Base-by-base conservation (phyloP, 2,797 vertebrate species). In the Miichthys miiuy region DNA sequence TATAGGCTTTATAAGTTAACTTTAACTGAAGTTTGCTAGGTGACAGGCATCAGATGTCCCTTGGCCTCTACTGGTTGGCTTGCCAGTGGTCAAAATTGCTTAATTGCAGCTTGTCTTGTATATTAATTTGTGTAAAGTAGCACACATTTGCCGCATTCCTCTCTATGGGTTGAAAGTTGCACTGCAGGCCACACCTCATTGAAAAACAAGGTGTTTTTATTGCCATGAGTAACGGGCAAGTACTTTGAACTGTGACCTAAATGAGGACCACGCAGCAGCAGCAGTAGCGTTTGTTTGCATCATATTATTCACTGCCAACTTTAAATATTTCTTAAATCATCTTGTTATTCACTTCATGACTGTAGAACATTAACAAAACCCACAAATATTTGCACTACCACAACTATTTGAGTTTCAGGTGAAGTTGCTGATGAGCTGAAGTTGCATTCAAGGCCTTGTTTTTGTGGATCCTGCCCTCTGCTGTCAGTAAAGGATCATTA, bases 381-480 rank as follows among this genome's bases (percentile, higher is more conserved):
- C 34, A 52, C n/a, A 17, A 14, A 2, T 16, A 18, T 9, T 20
- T 20, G 21, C 18, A 51, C 10, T 0, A 12, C 0, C 8, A 20
- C 48, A 54, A 6, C 17, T 23, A 1, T 4, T 9, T 2, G 2
- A 56, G 17, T 61, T n/a, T 41, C 12, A 25, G 41, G 48, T 42
- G 11, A 68, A 7, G 34, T 13, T 17, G 34, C 34, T 38, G 34
- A 38, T 41, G 14, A 72, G 21, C 7, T 18, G 20, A 75, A 17
- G n/a, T 51, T 21, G 58, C 25, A 0, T n/a, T 68, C 17, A 21
- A 57, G 21, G 44, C 14, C 18, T 21, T 51, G 6, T 6, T 71
- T 70, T 75, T 82, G 87, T 66, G 13, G 3, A 73, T 75, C 20
- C 79, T 89, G 87, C 91, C 91, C 86, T 76, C 94, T 93, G 78